Conservation (phyloP, 92 coral and sea anemone genomes). For the Montipora capitata region DNA sequence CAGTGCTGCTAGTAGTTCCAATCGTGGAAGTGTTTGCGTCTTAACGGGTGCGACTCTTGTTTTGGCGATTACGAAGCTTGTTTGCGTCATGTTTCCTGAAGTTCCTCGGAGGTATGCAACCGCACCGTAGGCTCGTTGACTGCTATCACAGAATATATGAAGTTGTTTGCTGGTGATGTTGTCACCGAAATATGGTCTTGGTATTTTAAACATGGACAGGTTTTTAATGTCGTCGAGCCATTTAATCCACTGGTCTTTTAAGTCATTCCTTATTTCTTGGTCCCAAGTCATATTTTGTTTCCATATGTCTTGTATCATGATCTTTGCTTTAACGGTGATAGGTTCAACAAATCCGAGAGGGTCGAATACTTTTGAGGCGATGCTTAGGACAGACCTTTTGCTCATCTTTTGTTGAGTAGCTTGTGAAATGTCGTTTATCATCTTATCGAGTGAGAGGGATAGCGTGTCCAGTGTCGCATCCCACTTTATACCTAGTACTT, state of each 20-base stretch:
- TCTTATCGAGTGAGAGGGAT: conserved; percentile 40
- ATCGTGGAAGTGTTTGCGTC: conserved; percentile 59
- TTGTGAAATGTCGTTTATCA: conserved; percentile 1
- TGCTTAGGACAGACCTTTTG: too few relatives aligned
- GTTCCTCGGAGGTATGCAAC: conserved; percentile 62
- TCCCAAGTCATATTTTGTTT: conserved; percentile 68
- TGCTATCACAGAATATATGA: conserved; percentile 74
- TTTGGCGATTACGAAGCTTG: background rate
- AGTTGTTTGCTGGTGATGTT: conserved; percentile 28
- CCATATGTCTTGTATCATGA: conserved; percentile 68
- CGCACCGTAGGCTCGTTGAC: conserved; percentile 67
- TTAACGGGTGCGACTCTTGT: conserved; percentile 47
- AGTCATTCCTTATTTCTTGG: conserved; percentile 31
- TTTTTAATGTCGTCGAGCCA: conserved; percentile 18
- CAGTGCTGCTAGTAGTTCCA: conserved; percentile 56
- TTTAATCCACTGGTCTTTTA: conserved; percentile 41
- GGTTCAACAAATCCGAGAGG: conserved; percentile 36
- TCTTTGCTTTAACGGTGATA: background rate
- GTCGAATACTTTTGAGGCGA: too few relatives aligned
- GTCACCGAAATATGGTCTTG: background rate
- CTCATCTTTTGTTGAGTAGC: conserved; percentile 15
- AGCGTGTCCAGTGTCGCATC: conserved; percentile 38
- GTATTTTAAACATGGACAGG: background rate
- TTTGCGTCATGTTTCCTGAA: conserved; percentile 24
- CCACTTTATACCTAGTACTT: conserved; percentile 56